Evolutionary conservation across 2,113 vertebrate species (phyloP).

Genomic region (Perca schrenkii): DNA sequence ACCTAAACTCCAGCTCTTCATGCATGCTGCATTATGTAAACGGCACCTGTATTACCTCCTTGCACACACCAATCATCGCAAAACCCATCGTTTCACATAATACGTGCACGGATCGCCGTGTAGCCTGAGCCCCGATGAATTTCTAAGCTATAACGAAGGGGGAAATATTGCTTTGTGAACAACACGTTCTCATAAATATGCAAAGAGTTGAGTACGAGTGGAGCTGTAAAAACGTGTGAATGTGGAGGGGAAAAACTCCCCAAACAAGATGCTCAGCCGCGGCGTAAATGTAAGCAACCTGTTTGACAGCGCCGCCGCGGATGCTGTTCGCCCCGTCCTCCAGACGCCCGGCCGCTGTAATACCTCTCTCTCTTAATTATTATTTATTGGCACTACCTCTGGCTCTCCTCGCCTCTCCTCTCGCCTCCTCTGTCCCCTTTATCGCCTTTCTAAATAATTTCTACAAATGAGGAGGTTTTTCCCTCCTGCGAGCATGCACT

Average conservation of each 20-base stretch:
- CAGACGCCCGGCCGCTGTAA: constrained; percentile 47
- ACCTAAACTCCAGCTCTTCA: background rate
- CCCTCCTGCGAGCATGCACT: constrained; percentile 66
- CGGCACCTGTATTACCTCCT: constrained; percentile 45
- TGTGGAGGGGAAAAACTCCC: constrained; percentile 14
- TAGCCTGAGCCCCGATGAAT: constrained; percentile 23
- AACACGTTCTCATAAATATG: constrained; percentile 80
- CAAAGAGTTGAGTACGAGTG: constrained; percentile 50
- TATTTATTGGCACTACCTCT: constrained; percentile 80
- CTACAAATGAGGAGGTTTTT: constrained; percentile 89
- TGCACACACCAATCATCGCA: constrained; percentile 12
- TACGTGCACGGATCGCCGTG: constrained; percentile 12
- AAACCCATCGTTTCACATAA: constrained; percentile 38
- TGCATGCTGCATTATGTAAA: constrained; percentile 49
- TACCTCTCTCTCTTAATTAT: constrained; percentile 79
- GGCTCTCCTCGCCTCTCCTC: constrained; percentile 51
- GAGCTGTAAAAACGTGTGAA: constrained; percentile 74
- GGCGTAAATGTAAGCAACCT: constrained; percentile 68
- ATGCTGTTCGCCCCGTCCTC: constrained; percentile 42
- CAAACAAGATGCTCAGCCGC: constrained; percentile 61
- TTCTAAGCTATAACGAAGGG: constrained; percentile 53
- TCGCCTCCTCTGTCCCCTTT: constrained; percentile 76
- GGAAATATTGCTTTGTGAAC: constrained; percentile 69
- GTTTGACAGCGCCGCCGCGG: constrained; percentile 57
- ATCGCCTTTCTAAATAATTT: constrained; percentile 96